Conservation (phyloP, 2,888 invertebrate species). For the Barypeithes pellucidus region DNA sequence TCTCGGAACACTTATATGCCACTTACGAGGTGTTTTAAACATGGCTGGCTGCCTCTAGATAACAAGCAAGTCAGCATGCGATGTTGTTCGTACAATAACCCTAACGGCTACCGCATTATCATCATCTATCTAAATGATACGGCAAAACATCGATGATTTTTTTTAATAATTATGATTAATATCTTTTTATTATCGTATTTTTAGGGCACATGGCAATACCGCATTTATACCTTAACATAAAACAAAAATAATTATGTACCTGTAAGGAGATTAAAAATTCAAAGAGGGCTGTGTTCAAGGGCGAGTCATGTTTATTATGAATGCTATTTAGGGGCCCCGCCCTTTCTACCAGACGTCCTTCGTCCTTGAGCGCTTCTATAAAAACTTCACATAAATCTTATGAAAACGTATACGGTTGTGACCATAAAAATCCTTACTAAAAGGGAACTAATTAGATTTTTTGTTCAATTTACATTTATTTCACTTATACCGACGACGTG, state of each 20-base stretch:
- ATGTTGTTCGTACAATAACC: conserved; percentile 20
- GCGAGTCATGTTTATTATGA: conserved; percentile 30
- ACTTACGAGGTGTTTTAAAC: conserved; percentile 16
- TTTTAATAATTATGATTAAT: too few species aligned
- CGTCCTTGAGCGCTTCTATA: conserved; percentile 38
- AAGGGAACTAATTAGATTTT: too few species aligned
- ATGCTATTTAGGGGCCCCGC: conserved; percentile 41
- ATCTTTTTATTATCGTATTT: too few species aligned
- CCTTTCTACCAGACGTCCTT: conserved; percentile 40
- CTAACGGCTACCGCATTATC: conserved; percentile 11
- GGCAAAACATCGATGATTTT: background rate
- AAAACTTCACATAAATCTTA: conserved; percentile 33
- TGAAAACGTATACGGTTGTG: conserved; percentile 1
- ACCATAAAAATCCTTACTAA: too few species aligned
- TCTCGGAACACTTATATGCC: conserved; percentile 1
- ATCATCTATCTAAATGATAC: conserved; percentile 6
- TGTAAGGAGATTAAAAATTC: conserved; percentile 8
- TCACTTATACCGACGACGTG: too few species aligned
- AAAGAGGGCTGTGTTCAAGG: conserved; percentile 31
- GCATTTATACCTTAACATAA: too few species aligned
- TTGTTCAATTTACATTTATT: too few species aligned
- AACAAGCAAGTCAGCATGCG: conserved; percentile 17
- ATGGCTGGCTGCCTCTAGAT: conserved; percentile 22
- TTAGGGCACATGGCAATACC: too few species aligned
- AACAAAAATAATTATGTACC: conserved; percentile 5